Conservation (phyloP, 2,888 invertebrate genomes). For the Lymantria monacha region DNA sequence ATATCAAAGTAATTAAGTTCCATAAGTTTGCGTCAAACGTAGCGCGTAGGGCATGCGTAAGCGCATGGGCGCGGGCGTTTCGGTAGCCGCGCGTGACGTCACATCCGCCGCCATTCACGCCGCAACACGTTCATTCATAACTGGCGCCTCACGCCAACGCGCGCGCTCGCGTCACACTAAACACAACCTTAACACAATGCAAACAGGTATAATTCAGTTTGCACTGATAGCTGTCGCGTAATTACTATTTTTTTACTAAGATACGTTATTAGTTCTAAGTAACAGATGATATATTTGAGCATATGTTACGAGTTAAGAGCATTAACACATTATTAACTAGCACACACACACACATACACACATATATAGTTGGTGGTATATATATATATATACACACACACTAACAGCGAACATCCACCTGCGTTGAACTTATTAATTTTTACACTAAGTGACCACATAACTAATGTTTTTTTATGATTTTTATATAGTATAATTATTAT, state of each 20-base stretch:
- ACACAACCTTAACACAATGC: slow-evolving; percentile 9
- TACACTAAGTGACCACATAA: too few species aligned
- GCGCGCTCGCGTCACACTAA: slow-evolving; percentile 8
- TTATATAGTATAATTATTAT: too few species aligned
- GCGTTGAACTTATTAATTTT: too few species aligned
- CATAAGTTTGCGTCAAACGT: not conserved
- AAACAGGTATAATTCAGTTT: not conserved
- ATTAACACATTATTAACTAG: slow-evolving; percentile 30
- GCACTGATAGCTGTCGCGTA: slow-evolving; percentile 4
- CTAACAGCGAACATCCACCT: too few species aligned
- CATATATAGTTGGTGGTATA: too few species aligned
- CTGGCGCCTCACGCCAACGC: slow-evolving; percentile 19
- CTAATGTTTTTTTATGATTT: too few species aligned
- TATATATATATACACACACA: too few species aligned
- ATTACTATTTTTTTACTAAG: slow-evolving; percentile 12
- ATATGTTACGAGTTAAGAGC: slow-evolving; percentile 29
- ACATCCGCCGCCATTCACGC: slow-evolving; percentile 65
- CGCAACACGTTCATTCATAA: slow-evolving; percentile 64
- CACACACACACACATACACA: too few species aligned
- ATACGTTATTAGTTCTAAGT: slow-evolving; percentile 26
- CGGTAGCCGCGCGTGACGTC: slow-evolving; percentile 52
- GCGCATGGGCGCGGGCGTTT: slow-evolving; percentile 47
- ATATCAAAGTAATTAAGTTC: not conserved
- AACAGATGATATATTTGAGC: slow-evolving; percentile 28
- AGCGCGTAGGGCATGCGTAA: slow-evolving; percentile 46